A percentile compares a stretch with the other conserved stretches of the same genome.
Evolutionary conservation across 2,888 invertebrate species (phyloP).

Genomic region (Hydropsyche betteni): DNA sequence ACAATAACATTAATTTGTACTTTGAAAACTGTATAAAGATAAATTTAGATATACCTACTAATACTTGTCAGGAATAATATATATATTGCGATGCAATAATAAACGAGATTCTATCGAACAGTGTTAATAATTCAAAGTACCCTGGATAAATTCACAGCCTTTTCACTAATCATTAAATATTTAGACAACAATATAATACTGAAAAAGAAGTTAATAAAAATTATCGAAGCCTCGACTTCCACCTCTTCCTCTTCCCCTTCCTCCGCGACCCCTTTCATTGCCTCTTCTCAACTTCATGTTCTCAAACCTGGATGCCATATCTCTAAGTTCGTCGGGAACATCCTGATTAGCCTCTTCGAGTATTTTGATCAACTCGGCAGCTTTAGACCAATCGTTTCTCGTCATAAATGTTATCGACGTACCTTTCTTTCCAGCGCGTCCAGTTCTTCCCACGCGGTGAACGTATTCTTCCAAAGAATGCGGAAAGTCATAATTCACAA

Average conservation of each 20-base stretch:
- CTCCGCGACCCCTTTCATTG: slow-evolving; percentile 60
- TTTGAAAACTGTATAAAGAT: no score
- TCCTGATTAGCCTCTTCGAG: slow-evolving; percentile 87
- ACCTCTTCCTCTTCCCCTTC: neutral
- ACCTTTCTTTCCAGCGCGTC: slow-evolving; percentile 88
- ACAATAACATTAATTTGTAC: no score
- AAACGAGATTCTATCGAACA: neutral
- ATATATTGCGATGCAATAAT: neutral
- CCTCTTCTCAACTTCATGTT: slow-evolving; percentile 73
- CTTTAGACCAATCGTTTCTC: slow-evolving; percentile 82
- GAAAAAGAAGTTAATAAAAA: no score
- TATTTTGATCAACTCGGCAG: slow-evolving; percentile 83
- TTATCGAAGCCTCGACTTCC: neutral
- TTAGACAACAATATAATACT: no score
- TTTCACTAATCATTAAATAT: no score
- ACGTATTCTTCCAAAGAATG: slow-evolving; percentile 95
- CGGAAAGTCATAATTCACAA: slow-evolving; percentile 93
- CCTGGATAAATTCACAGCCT: no score
- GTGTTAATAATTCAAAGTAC: no score
- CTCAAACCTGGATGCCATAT: slow-evolving; percentile 80
- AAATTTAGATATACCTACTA: no score
- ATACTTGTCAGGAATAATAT: no score
- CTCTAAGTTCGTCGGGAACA: slow-evolving; percentile 77
- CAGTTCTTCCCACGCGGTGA: slow-evolving; percentile 95
- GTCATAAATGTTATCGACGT: slow-evolving; percentile 85